Evolutionary conservation across 2,113 vertebrate species (phyloP).

Genomic region (Neodontobutis hainanensis): DNA sequence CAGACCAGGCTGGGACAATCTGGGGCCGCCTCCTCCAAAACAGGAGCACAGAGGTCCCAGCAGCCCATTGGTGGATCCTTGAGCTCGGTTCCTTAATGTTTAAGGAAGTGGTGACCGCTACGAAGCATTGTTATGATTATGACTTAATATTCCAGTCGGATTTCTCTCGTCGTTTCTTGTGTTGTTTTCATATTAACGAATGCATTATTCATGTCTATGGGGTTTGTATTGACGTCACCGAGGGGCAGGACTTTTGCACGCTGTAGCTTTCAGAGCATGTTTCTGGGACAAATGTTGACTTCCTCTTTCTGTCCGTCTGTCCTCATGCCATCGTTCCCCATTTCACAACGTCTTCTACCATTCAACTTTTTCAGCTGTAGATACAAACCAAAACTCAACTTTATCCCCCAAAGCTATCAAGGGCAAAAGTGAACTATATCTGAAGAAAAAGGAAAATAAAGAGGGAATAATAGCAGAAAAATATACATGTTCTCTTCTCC

Average conservation of each 20-base stretch:
- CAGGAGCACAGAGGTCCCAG: constrained; percentile 82
- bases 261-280: constrained; percentile 92
- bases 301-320: constrained; percentile 38
- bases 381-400: constrained; percentile 15
- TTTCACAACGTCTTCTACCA: neutral
- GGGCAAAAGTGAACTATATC: constrained; percentile 16
- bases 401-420: neutral
- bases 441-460: neutral
- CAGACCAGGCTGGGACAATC: constrained; percentile 65
- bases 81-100: constrained; percentile 98
- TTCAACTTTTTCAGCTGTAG: constrained; percentile 8
- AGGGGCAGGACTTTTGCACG: constrained; percentile 87
- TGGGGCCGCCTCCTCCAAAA: constrained; percentile 63
- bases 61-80: constrained; percentile 85
- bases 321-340: constrained; percentile 39
- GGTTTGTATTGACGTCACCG: constrained; percentile 80
- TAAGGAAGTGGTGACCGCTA: constrained; percentile 89
- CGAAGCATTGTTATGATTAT: constrained; percentile 83
- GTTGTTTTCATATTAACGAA: constrained; percentile 81
- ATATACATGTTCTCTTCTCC: too few relatives aligned
- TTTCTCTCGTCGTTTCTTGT: constrained; percentile 59
- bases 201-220: constrained; percentile 83
- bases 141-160: constrained; percentile 63
- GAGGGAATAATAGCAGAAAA: neutral
- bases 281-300: constrained; percentile 82